A percentile compares a stretch with the other conserved stretches of the same genome.
These are phyloP conservation scores for Scomberomorus guttatus DNA, from an alignment of 2,797 vertebrate genomes.

Conservation along the genomic window DNA sequence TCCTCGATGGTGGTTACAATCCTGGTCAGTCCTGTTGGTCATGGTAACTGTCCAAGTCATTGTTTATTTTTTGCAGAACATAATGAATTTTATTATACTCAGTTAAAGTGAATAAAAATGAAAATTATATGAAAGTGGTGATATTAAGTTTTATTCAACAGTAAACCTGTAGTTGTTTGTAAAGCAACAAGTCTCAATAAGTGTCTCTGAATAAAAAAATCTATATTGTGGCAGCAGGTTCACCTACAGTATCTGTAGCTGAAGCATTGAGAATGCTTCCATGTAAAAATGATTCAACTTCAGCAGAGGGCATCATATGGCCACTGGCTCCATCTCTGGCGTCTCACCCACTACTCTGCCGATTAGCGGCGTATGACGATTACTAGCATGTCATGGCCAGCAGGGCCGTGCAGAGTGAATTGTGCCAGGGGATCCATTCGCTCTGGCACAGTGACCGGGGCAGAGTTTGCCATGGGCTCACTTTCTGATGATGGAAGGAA, in stretches of 20 bases:
- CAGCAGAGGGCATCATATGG: conserved; percentile 29
- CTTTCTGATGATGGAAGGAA: conserved; percentile 64
- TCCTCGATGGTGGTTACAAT: not conserved
- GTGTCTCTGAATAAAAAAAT: not conserved
- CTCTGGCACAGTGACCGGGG: conserved; percentile 51
- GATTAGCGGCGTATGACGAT: conserved; percentile 59
- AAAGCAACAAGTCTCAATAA: not conserved
- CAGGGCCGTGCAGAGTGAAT: conserved; percentile 28
- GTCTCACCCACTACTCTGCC: conserved; percentile 37
- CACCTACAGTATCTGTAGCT: conserved; percentile 15
- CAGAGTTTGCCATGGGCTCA: conserved; percentile 56
- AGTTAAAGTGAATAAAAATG: not conserved
- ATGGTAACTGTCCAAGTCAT: too few relatives aligned
- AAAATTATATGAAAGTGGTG: not conserved
- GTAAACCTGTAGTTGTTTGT: not conserved
- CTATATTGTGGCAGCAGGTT: too few relatives aligned
- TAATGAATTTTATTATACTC: not conserved
- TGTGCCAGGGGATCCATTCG: conserved; percentile 56
- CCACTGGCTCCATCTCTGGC: conserved; percentile 31
- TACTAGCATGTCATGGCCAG: conserved; percentile 49
- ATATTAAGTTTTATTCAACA: not conserved
- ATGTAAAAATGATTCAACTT: conserved; percentile 49
- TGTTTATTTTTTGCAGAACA: conserved; percentile 11
- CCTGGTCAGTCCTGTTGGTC: not conserved
- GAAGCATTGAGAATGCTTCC: not conserved